Conservation (phyloP, 2,888 invertebrate species). For the Lissonota sp. region DNA sequence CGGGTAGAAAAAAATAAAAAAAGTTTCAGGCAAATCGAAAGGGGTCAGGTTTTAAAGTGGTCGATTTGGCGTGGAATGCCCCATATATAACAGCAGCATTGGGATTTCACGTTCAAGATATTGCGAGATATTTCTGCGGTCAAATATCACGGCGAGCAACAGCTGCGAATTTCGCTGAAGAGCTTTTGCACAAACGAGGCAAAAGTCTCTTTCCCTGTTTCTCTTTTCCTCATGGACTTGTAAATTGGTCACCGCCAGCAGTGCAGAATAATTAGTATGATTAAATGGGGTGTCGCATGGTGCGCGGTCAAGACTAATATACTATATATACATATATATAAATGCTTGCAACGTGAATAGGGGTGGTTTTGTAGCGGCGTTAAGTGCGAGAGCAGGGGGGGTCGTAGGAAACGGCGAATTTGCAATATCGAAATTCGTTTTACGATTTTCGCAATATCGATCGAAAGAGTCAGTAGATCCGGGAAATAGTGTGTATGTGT, state of each 20-base stretch:
- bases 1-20: too few species aligned
- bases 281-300: slow-evolving; percentile 37
- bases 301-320: slow-evolving; percentile 31
- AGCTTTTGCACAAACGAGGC: not conserved
- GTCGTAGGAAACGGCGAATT: slow-evolving; percentile 2
- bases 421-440: slow-evolving; percentile 56
- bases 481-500: slow-evolving; percentile 52
- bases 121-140: slow-evolving; percentile 27
- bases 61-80: too few species aligned
- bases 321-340: not conserved
- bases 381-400: slow-evolving; percentile 10
- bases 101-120: slow-evolving; percentile 14
- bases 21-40: too few species aligned
- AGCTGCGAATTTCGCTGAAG: slow-evolving; percentile 23
- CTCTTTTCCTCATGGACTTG: not conserved
- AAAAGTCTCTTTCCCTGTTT: not conserved
- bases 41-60: too few species aligned
- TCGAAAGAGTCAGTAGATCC: slow-evolving; percentile 75
- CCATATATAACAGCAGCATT: not conserved
- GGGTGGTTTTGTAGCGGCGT: slow-evolving; percentile 8
- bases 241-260: not conserved
- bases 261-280: slow-evolving; percentile 46
- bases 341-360: slow-evolving; percentile 9
- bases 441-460: slow-evolving; percentile 70
- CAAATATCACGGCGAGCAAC: slow-evolving; percentile 27